These are phyloP conservation scores for Eristalis arbustorum DNA, from an alignment of 2,888 invertebrate species.

Conservation along the genomic window DNA sequence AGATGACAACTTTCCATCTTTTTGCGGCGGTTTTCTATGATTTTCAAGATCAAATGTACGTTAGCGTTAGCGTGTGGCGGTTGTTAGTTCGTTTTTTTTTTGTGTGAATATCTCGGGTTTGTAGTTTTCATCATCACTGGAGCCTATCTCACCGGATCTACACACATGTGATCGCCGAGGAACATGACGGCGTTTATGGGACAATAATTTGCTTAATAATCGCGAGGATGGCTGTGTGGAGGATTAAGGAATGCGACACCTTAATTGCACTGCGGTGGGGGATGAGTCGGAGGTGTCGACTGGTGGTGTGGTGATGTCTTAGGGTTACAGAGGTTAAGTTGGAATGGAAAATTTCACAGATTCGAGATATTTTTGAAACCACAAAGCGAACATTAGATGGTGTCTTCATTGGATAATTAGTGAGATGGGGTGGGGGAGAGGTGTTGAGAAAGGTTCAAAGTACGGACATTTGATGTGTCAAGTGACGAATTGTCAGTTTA, in stretches of 20 bases:
- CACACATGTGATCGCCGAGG: slow-evolving; percentile 20
- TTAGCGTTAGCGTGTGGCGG: slow-evolving; percentile 13
- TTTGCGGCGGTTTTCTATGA: slow-evolving; percentile 23
- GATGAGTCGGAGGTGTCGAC: neutral
- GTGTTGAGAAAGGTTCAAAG: neutral
- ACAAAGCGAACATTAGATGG: neutral
- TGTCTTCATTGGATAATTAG: neutral
- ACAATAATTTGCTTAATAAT: slow-evolving; percentile 42
- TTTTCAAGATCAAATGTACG: slow-evolving; percentile 62
- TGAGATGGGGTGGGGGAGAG: neutral
- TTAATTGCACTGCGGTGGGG: neutral
- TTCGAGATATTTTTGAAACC: neutral
- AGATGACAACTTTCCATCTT: slow-evolving; percentile 69
- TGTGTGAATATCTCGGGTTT: neutral
- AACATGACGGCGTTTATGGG: slow-evolving; percentile 52
- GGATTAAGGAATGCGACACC: neutral
- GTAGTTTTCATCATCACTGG: slow-evolving; percentile 37
- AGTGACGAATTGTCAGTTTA: no score
- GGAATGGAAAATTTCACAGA: neutral
- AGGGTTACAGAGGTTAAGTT: neutral
- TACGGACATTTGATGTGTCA: no score
- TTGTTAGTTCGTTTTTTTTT: neutral
- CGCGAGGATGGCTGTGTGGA: neutral
- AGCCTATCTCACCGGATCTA: slow-evolving; percentile 35
- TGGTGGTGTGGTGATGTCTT: neutral